Conservation (phyloP, 2,113 vertebrate species). For the Sardina pilchardus region DNA sequence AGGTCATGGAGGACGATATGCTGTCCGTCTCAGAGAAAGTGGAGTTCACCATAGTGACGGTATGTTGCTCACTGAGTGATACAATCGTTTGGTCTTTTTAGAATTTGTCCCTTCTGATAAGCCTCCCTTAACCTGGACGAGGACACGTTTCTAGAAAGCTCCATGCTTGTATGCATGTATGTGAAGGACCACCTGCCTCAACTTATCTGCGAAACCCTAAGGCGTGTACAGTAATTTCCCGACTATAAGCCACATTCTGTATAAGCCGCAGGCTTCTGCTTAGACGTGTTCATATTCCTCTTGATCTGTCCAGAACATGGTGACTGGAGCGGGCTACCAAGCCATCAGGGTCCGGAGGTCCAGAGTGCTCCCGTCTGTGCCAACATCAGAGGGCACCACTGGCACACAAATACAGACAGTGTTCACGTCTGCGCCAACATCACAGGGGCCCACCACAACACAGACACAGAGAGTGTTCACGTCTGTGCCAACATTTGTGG, state of each 20-base stretch:
- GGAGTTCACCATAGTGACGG: slow-evolving; percentile 88
- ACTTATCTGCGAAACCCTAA: too few relatives aligned
- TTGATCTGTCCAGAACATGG: slow-evolving; percentile 73
- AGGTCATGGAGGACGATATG: slow-evolving; percentile 90
- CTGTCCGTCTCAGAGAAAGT: slow-evolving; percentile 93
- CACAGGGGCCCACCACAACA: not conserved
- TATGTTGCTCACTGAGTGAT: slow-evolving; percentile 62
- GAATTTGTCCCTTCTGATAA: too few relatives aligned
- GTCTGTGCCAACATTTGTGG: too few relatives aligned
- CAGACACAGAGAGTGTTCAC: slow-evolving; percentile 46
- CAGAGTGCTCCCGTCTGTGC: slow-evolving; percentile 83
- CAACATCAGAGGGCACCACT: slow-evolving; percentile 79
- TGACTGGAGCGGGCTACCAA: slow-evolving; percentile 82
- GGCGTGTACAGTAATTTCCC: too few relatives aligned
- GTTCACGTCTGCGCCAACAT: not conserved
- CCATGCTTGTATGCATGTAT: too few relatives aligned
- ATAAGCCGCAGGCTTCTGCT: not conserved
- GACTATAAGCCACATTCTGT: too few relatives aligned
- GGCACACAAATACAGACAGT: not conserved
- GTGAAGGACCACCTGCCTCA: too few relatives aligned
- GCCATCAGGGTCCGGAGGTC: slow-evolving; percentile 92
- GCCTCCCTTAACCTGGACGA: too few relatives aligned
- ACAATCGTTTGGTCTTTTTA: not conserved
- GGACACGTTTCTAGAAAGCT: too few relatives aligned
- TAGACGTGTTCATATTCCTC: not conserved